Conservation (phyloP, 2,797 vertebrate species). For the Periparus ater region DNA sequence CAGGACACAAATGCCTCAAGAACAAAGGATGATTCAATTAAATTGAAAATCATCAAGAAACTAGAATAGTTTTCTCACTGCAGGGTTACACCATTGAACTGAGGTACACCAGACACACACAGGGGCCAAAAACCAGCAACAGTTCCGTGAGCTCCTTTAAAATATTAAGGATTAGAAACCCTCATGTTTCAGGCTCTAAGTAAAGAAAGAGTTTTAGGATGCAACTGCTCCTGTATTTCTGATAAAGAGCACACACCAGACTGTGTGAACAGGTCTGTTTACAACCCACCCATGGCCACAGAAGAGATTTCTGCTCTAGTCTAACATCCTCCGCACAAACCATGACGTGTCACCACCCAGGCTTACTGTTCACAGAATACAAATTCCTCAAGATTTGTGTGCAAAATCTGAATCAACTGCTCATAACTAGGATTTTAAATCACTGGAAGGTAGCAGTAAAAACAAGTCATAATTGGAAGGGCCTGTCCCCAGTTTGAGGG, state of each 20-base stretch:
- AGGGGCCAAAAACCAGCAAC: background rate
- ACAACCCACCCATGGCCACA: background rate
- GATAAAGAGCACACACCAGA: background rate
- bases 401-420: background rate
- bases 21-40: slow-evolving; percentile 10
- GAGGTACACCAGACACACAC: background rate
- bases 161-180: background rate
- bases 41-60: background rate
- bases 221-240: background rate
- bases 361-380: background rate
- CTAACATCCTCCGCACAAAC: background rate
- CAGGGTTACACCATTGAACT: background rate
- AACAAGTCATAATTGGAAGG: slow-evolving; percentile 41
- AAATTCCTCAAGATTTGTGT: background rate
- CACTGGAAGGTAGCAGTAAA: background rate
- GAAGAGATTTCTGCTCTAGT: background rate
- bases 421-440: background rate
- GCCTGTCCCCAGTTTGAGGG: slow-evolving; percentile 17
- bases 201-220: background rate
- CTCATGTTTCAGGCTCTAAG: background rate
- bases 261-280: background rate
- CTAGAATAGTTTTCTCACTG: background rate
- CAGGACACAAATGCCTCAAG: background rate
- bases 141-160: background rate
- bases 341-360: background rate